Base-by-base conservation (phyloP, 2,888 invertebrate species). In the Orthosia cruda region DNA sequence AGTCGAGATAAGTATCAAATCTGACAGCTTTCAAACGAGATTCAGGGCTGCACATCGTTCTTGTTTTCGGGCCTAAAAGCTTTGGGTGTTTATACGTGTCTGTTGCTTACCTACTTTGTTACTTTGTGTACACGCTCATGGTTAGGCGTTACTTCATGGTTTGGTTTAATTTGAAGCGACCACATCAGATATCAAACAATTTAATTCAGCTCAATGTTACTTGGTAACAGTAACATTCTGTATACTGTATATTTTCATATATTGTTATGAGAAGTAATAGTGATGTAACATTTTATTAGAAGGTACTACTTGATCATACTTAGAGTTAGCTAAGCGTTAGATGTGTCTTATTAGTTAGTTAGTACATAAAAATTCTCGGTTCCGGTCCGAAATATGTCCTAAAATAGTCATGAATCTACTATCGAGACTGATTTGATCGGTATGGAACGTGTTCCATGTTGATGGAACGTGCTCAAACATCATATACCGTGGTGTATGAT, bases 111-210 rank as follows among this genome's bases (percentile, higher is more conserved):
- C 32, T n/a, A 52, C n/a, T 52, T 45, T 50, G 15, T 50, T 32
- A 23, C 12, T 70, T 45, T n/a, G 15, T 50, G 32, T 47, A 11
- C 7, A 16, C 16, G 13, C n/a, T 54, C 18, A n/a, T 45, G 57
- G 66, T 52, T 47, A 58, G 7, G 3, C 7, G 26, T 9, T 9
- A 58, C 2, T 49, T n/a, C 23, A 47, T 52, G 23, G 15, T 49
- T 55, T 49, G 16, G 16, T 75, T 54, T 62, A 32, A 32, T 62
- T 55, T 49, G 4, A 40, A 49, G n/a, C 23, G n/a, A 73, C 76
- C 23, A 13, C 55, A 55, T 55, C 55, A 26, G 15, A 57, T 13
- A 50, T 23, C 55, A 64, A 40, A 40, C 12, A 76, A 62, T n/a
- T 16, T 18, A 49, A 55, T 49, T 63, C 20, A n/a, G 0, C 3